Evolutionary conservation across 1,140 invertebrate genomes (phyloP).

Genomic region (Phortica variegata): DNA sequence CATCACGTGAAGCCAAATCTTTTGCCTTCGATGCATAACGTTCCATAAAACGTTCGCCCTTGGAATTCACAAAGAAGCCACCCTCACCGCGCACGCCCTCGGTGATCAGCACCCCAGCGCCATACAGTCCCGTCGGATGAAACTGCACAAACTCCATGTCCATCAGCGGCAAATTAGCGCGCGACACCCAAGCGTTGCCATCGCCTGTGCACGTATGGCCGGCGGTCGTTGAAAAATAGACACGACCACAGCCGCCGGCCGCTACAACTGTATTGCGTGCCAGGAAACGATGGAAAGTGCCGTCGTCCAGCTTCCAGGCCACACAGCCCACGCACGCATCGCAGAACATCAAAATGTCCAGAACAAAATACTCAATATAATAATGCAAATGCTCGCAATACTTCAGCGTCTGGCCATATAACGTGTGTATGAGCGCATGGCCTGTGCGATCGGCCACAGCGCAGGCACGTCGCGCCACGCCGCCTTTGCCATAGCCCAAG

Average conservation of each 20-base stretch:
- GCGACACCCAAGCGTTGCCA: constrained; percentile 91
- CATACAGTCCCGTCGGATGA: constrained; percentile 98
- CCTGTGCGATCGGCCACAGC: constrained; percentile 73
- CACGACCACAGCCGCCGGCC: constrained; percentile 82
- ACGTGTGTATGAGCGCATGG: constrained; percentile 94
- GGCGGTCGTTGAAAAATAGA: constrained; percentile 97
- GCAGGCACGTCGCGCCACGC: constrained; percentile 72
- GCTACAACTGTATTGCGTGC: constrained; percentile 76
- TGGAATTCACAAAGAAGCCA: constrained; percentile 89
- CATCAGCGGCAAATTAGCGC: constrained; percentile 85
- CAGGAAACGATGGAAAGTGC: constrained; percentile 81
- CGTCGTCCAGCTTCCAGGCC: constrained; percentile 94
- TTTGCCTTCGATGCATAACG: constrained; percentile 96
- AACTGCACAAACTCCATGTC: constrained; percentile 99
- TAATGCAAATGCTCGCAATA: constrained; percentile 91
- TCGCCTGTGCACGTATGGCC: constrained; percentile 98
- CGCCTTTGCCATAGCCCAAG: constrained; percentile 80
- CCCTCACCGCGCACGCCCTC: constrained; percentile 95
- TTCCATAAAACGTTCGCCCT: constrained; percentile 99
- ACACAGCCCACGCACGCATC: constrained; percentile 89
- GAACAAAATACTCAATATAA: constrained; percentile 97
- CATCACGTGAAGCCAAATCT: constrained; percentile 97
- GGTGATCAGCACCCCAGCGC: constrained; percentile 95
- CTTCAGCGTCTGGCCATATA: constrained; percentile 93
- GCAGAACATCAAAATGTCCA: constrained; percentile 94